These are phyloP conservation scores for Rhizomys pruinosus DNA, from an alignment of 2,113 vertebrate species.

Conservation along the genomic window DNA sequence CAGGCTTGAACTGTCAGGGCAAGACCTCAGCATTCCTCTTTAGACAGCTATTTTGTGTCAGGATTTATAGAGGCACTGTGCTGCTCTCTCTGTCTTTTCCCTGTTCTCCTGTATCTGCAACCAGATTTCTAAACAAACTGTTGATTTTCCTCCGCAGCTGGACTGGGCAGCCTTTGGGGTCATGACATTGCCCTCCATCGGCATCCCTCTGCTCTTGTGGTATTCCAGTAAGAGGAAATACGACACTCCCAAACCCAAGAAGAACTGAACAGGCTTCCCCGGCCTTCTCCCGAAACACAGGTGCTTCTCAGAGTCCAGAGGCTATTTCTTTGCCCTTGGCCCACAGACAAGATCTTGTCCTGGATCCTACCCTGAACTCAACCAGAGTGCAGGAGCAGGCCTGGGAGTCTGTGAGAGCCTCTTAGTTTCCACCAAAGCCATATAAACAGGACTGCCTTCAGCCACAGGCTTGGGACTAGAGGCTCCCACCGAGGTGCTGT, in stretches of 20 bases:
- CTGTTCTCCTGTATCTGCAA: not conserved
- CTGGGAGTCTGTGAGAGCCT: not conserved
- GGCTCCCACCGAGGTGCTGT: not conserved
- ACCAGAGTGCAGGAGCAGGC: not conserved
- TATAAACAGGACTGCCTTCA: not conserved
- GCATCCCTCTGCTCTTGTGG: slow-evolving; percentile 97
- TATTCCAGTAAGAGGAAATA: slow-evolving; percentile 99
- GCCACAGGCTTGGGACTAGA: not conserved
- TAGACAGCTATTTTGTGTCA: not conserved
- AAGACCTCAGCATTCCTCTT: no score
- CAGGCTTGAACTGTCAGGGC: no score
- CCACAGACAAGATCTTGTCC: slow-evolving; percentile 31
- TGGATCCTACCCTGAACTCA: slow-evolving; percentile 14
- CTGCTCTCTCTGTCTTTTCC: not conserved
- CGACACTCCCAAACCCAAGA: slow-evolving; percentile 94
- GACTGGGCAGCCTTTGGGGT: slow-evolving; percentile 98
- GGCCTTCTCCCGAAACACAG: slow-evolving; percentile 38
- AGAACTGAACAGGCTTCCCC: slow-evolving; percentile 89
- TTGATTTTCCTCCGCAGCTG: slow-evolving; percentile 78
- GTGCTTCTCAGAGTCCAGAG: slow-evolving; percentile 67
- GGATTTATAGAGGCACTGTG: not conserved
- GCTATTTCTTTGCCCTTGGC: not conserved
- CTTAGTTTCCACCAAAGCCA: slow-evolving; percentile 48
- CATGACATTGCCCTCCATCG: slow-evolving; percentile 98
- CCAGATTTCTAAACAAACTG: not conserved